phyloP scores from a whole-genome alignment of 2,797 vertebrate species.

The Morelia viridis region DNA sequence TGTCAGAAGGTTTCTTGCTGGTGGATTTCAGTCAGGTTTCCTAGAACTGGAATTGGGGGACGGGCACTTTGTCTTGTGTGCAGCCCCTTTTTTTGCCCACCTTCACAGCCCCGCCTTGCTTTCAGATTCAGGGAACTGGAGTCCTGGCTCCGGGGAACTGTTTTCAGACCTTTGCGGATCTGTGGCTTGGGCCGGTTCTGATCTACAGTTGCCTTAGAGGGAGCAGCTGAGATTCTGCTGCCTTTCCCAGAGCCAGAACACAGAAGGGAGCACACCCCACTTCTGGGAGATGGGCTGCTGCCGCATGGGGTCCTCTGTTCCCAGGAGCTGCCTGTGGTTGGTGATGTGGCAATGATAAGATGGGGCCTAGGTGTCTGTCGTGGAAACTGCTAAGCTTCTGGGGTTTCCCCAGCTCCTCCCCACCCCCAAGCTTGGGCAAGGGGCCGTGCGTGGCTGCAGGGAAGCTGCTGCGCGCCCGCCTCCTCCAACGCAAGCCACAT shows the following conservation, averaged over 20 bases:
- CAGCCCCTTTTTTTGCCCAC: not conserved
- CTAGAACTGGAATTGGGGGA: not conserved
- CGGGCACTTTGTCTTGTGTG: too few species aligned
- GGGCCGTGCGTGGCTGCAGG: not conserved
- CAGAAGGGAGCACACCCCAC: not conserved
- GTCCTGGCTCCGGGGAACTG: not conserved
- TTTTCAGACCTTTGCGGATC: not conserved
- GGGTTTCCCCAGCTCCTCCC: not conserved
- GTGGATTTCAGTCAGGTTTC: not conserved
- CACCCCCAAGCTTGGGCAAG: not conserved
- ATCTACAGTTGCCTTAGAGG: not conserved
- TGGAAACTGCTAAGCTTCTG: conserved; percentile 55
- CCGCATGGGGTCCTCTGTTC: not conserved
- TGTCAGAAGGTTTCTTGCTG: not conserved
- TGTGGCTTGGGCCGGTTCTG: too few species aligned
- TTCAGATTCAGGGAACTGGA: not conserved
- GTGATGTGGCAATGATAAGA: too few species aligned
- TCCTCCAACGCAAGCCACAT: not conserved
- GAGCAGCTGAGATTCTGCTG: not conserved
- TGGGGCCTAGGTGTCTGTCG: conserved; percentile 28
- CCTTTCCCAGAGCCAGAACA: too few species aligned
- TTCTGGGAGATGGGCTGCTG: not conserved
- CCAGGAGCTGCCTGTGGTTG: not conserved
- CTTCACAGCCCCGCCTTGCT: too few species aligned
- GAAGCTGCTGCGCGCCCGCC: not conserved